Percentiles rank a stretch among this genome's conserved stretches.
Conservation (phyloP, 2,797 vertebrate species). For the Morelia viridis region DNA sequence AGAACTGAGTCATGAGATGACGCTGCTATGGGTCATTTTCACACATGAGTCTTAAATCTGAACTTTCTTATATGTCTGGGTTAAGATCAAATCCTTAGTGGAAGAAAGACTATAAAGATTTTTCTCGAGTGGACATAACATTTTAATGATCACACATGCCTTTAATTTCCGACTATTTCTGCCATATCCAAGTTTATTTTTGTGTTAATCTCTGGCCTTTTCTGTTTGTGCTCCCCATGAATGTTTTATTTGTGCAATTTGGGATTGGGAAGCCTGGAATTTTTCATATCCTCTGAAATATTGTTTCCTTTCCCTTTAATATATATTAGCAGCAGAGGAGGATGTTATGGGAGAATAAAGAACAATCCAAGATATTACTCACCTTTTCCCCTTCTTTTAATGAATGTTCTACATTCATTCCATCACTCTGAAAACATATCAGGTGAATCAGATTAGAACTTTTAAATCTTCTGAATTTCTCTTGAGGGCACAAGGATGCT, state of each 20-base stretch:
- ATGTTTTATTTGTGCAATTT: conserved; percentile 13
- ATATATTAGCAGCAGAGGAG: not conserved
- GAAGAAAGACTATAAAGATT: not conserved
- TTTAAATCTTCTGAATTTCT: not conserved
- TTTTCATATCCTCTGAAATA: not conserved
- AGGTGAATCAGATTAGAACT: not conserved
- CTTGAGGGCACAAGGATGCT: not conserved
- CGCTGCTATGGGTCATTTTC: not conserved
- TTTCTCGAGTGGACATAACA: not conserved
- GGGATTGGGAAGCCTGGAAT: not conserved
- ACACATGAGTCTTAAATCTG: not conserved
- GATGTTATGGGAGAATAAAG: not conserved
- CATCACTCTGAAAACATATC: not conserved
- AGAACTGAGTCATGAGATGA: not conserved
- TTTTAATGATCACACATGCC: not conserved
- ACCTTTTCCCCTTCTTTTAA: not conserved
- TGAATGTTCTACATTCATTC: conserved; percentile 6
- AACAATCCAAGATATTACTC: not conserved
- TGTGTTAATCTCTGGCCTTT: conserved; percentile 4
- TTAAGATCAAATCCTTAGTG: not conserved
- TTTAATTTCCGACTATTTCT: conserved; percentile 32
- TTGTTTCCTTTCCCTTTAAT: not conserved
- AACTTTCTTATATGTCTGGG: too few species aligned
- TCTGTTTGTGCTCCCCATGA: not conserved
- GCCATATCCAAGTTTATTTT: not conserved